Conservation (phyloP, 1,140 invertebrate genomes). For the Lasioglossum baleicum region DNA sequence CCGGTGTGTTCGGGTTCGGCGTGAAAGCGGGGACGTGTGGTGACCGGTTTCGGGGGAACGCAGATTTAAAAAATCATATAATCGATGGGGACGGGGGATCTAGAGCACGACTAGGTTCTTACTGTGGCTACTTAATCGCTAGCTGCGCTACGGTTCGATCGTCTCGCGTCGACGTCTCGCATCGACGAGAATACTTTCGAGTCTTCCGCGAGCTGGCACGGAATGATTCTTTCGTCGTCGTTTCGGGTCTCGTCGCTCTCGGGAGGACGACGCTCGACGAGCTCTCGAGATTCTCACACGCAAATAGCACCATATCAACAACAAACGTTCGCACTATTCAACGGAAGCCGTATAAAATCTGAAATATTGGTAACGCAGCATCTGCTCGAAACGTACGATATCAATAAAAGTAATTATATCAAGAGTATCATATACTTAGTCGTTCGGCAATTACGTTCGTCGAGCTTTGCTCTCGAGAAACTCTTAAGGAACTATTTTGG, state of each 20-base stretch:
- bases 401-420: conserved; percentile 31
- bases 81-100: not conserved
- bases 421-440: conserved; percentile 13
- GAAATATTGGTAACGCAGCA: conserved; percentile 69
- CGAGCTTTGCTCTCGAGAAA: conserved; percentile 41
- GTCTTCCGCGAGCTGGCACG: not conserved
- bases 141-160: conserved; percentile 24
- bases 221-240: no score
- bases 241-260: not conserved
- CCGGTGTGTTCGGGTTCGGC: conserved; percentile 3
- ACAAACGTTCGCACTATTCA: conserved; percentile 67
- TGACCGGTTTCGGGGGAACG: not conserved
- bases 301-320: conserved; percentile 54
- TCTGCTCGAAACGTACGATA: conserved; percentile 53
- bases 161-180: not conserved
- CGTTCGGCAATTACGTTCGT: conserved; percentile 45
- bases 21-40: conserved; percentile 9
- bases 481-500: conserved; percentile 73
- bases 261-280: not conserved
- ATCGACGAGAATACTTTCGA: not conserved
- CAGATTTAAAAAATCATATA: not conserved
- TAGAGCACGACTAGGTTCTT: conserved; percentile 15
- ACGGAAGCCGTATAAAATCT: conserved; percentile 75
- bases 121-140: conserved; percentile 22
- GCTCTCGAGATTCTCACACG: conserved; percentile 11